Evolutionary conservation across 2,888 invertebrate genomes (phyloP).

Genomic region (Silvanus unidentatus): DNA sequence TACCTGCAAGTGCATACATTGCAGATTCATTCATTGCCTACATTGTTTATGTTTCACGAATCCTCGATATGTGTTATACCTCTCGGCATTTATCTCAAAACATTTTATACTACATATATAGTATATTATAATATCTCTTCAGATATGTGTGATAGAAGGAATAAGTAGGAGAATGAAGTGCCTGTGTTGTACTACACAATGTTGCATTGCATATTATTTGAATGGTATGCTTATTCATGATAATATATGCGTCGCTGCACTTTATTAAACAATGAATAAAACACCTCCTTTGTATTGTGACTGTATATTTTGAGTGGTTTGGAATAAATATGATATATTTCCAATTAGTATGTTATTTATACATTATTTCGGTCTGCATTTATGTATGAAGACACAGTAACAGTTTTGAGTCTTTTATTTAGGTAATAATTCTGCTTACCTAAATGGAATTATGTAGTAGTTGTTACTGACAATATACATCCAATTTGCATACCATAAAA

Average conservation of each 20-base stretch:
- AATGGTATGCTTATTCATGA: slow-evolving; percentile 17
- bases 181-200: slow-evolving; percentile 13
- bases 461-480: no score
- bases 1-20: slow-evolving; percentile 11
- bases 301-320: no score
- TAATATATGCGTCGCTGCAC: slow-evolving; percentile 22
- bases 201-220: slow-evolving; percentile 16
- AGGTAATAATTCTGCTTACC: no score
- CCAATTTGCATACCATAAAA: no score
- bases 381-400: no score
- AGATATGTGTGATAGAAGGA: not conserved
- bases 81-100: slow-evolving; percentile 11
- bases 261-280: slow-evolving; percentile 26
- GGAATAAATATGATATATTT: no score
- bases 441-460: no score
- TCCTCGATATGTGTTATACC: slow-evolving; percentile 11
- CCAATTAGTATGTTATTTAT: no score
- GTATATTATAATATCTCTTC: not conserved
- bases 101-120: slow-evolving; percentile 4
- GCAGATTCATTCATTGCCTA: slow-evolving; percentile 12
- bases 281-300: slow-evolving; percentile 1
- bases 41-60: slow-evolving; percentile 14
- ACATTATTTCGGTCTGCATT: no score
- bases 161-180: slow-evolving; percentile 12
- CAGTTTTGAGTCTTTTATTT: no score